Evolutionary conservation across 2,113 vertebrate species (phyloP), one percentile per base, ranked within the genome.

Genomic region (Kryptolebias marmoratus): DNA sequence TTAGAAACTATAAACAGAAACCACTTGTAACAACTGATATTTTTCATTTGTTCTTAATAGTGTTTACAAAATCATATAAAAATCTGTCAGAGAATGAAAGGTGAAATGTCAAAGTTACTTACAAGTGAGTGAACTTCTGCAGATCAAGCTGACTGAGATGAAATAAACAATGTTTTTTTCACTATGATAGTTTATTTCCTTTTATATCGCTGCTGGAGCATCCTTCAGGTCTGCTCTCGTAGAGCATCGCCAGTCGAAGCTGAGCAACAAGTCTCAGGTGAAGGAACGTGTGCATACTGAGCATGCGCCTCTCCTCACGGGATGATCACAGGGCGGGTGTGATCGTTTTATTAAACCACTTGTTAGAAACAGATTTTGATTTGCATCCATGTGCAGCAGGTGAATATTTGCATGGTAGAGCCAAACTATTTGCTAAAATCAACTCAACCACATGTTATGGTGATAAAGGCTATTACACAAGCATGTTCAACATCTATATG

Each of bases 231-330:
- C 39, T 14, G 10, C 31, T 22, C 45, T 50, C 49, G 14, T 6
- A 22, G 31, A 7, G 50, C 52, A 36, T 18, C 2, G 2, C 27
- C 18, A 56, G 27, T 22, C 32, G 75, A 70, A 73, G 48, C 84
- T 59, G 65, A 84, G 86, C 86, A 88, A 88, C 83, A 68, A 54
- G 59, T 88, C 79, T 56, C 85, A 79, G 76, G 88, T 87, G 82
- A 71, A 62, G 16, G 5, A 30, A 28, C 14, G 11, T 9, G 56
- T 15, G 64, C 5, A 62, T 55, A 67, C 30, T 0, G 82, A 53
- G 87, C 87, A 87, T 88, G 82, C 77, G 73, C 73, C 15, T 16
- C 28, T 12, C 39, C 39, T 42, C 12, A 11, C 4, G 10, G 18
- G 57, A 7, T 36, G 36, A 36, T 36, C 36, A 22, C 22, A 7